Base-by-base conservation (phyloP, 2,797 vertebrate species). In the Rhinophrynus dorsalis region DNA sequence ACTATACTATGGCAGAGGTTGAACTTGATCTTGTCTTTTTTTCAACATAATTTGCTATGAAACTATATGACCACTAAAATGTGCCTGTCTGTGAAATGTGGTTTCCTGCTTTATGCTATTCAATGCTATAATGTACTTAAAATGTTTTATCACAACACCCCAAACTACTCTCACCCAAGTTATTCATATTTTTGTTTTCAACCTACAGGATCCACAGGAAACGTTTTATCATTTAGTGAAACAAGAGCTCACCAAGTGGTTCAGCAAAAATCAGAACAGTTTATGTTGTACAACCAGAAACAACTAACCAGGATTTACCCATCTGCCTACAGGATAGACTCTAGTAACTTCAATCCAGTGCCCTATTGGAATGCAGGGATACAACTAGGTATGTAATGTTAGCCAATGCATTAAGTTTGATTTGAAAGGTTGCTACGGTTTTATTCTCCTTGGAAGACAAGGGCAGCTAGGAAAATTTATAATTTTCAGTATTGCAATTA, bases 311-410 rank as follows among this genome's bases (percentile, higher is more conserved):
- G 97, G 72, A 92, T 99, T 80, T 99, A 99, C 75, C 97, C 97
- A 1, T 99, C 97, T 0, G 97, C 96, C 61, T 99, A 98, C 74
- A 91, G 97, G 33, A 98, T 99, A 0, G 96, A 99, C 85, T 99
- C 97, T 47, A 98, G 96, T 80, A 99, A 99, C 80, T 98, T 98
- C 82, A 98, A 99, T 81, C 97, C 97, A 0, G 85, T 98, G 76
- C 91, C 95, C 2, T 99, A 98, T 82, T 99, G 97, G 97, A 99
- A 96, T 0, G 88, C 93, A 65, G 97, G 97, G 8, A 97, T 94
- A 82, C 97, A 99, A 75, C 71, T 99, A 74, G 97, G 97, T 99
- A 68, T 70, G 92, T 84, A 62, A 29, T 35, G 52, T n/a, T 30
- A 15, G 2, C 13, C 5, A 37, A 5, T 11, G 10, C 11, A n/a